Conservation (phyloP, 2,888 invertebrate genomes). For the Ditula angustiorana region DNA sequence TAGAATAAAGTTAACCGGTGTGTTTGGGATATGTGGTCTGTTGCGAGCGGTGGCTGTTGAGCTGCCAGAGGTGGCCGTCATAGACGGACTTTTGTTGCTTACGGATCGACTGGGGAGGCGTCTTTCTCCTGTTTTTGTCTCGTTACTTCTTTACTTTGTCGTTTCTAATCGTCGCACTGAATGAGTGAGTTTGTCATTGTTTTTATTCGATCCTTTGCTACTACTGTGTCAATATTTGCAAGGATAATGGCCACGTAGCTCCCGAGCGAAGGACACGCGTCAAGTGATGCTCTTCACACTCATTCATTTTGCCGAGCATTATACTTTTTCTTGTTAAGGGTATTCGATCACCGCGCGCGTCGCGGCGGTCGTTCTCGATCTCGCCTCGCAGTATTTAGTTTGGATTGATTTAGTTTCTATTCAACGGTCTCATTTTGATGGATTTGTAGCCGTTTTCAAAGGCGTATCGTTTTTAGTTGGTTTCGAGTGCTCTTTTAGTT, state of each 20-base stretch:
- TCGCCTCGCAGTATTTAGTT: conserved; percentile 47
- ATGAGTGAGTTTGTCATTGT: conserved; percentile 15
- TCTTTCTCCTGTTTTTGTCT: conserved; percentile 52
- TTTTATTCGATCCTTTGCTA: no score
- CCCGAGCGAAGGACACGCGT: not conserved
- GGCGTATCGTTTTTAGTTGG: conserved; percentile 62
- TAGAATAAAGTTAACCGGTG: conserved; percentile 70
- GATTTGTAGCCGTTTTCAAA: conserved; percentile 60
- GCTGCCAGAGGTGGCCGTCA: conserved; percentile 37
- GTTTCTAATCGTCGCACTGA: conserved; percentile 36
- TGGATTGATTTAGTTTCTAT: conserved; percentile 44
- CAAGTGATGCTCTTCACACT: not conserved
- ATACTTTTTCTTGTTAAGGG: conserved; percentile 50
- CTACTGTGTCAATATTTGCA: not conserved
- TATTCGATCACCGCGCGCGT: conserved; percentile 46
- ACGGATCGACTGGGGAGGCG: conserved; percentile 57
- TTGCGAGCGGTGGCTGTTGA: conserved; percentile 59
- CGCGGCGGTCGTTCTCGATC: conserved; percentile 44
- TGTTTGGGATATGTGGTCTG: conserved; percentile 82
- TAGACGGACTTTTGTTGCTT: conserved; percentile 51
- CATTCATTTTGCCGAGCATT: conserved; percentile 11
- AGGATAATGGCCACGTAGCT: no score
- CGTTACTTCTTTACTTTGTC: conserved; percentile 47
- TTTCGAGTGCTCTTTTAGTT: conserved; percentile 65
- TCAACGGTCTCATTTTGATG: conserved; percentile 41